Evolutionary conservation across 2,113 vertebrate genomes (phyloP).

Genomic region (Carlito syrichta): DNA sequence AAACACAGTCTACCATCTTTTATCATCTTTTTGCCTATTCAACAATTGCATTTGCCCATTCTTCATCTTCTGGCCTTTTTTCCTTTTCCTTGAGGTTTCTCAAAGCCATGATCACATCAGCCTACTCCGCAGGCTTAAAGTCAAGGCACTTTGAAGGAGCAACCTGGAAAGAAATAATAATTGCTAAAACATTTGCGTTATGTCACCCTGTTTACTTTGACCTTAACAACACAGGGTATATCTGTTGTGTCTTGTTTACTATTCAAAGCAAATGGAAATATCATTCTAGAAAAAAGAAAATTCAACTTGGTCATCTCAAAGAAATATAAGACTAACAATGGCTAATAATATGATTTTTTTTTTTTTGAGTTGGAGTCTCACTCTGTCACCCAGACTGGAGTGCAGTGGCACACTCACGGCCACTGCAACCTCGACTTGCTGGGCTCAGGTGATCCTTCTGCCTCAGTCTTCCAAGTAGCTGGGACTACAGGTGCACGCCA

Average conservation of each 20-base stretch:
- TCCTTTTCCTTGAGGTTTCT: neutral
- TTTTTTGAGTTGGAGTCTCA: too few relatives aligned
- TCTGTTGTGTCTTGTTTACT: neutral
- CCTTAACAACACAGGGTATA: neutral
- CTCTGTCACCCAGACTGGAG: too few relatives aligned
- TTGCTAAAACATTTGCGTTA: neutral
- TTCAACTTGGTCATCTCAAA: neutral
- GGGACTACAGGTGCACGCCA: too few relatives aligned
- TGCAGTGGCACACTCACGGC: too few relatives aligned
- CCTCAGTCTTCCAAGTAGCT: too few relatives aligned
- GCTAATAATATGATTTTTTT: neutral
- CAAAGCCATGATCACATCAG: neutral
- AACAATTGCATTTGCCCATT: neutral
- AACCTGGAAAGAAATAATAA: neutral
- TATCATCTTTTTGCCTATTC: neutral
- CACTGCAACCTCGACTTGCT: too few relatives aligned
- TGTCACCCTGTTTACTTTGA: neutral
- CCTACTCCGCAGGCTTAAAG: neutral
- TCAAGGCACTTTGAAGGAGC: neutral
- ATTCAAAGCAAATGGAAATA: neutral
- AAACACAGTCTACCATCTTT: neutral
- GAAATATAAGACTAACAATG: neutral
- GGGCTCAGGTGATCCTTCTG: too few relatives aligned
- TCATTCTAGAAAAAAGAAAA: neutral
- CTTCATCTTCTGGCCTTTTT: neutral